phyloP scores from a whole-genome alignment of 2,888 invertebrate species.

The Cyaniris semiargus region DNA sequence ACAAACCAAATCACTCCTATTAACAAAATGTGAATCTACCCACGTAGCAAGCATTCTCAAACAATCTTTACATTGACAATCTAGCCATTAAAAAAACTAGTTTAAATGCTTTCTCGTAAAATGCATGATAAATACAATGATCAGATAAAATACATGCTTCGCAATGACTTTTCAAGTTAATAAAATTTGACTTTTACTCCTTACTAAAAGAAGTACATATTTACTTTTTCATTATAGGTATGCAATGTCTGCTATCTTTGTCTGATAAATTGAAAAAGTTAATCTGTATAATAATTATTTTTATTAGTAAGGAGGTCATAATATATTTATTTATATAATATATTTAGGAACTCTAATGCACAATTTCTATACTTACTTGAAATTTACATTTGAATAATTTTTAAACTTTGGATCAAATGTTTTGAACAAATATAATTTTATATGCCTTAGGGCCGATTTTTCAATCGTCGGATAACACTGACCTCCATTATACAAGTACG shows the following conservation, averaged over 20 bases:
- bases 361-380: neutral
- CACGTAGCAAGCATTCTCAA: neutral
- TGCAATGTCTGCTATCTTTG: too few relatives aligned
- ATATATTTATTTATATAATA: neutral
- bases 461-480: too few relatives aligned
- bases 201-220: too few relatives aligned
- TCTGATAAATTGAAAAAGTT: too few relatives aligned
- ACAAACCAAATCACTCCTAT: conserved; percentile 43
- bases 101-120: conserved; percentile 5
- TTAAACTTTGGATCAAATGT: neutral
- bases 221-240: too few relatives aligned
- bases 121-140: conserved; percentile 18
- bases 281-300: too few relatives aligned
- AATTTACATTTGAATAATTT: neutral
- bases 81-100: neutral
- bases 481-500: too few relatives aligned
- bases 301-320: too few relatives aligned
- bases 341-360: neutral
- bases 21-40: conserved; percentile 34
- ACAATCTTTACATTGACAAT: conserved; percentile 18
- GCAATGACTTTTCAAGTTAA: neutral
- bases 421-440: neutral
- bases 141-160: conserved; percentile 3
- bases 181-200: neutral
- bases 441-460: too few relatives aligned